Conservation (phyloP, 2,797 vertebrate genomes). For the Chelon labrosus region DNA sequence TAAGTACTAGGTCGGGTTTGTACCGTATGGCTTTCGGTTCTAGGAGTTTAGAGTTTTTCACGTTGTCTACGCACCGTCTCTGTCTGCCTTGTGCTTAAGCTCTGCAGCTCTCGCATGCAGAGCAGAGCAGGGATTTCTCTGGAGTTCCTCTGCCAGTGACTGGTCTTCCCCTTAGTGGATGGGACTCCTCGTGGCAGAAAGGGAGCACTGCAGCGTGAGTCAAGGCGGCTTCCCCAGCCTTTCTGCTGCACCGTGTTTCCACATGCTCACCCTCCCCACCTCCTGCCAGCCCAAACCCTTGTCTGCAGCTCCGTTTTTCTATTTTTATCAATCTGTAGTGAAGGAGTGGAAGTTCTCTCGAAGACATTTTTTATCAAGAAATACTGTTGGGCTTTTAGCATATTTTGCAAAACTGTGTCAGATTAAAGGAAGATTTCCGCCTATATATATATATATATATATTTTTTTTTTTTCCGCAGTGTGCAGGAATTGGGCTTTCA, state of each 20-base stretch:
- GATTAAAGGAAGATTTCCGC: too few relatives aligned
- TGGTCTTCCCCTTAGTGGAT: slow-evolving; percentile 51
- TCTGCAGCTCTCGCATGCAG: slow-evolving; percentile 30
- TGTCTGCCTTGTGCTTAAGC: not conserved
- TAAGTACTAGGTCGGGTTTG: too few relatives aligned
- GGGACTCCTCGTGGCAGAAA: slow-evolving; percentile 74
- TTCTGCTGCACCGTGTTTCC: slow-evolving; percentile 25
- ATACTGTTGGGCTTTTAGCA: too few relatives aligned
- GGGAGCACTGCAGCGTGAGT: slow-evolving; percentile 43
- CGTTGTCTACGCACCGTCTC: not conserved
- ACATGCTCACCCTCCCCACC: not conserved
- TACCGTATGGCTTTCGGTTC: too few relatives aligned
- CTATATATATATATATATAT: too few relatives aligned
- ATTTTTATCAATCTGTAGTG: not conserved
- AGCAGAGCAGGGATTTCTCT: slow-evolving; percentile 50
- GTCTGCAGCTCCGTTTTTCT: slow-evolving; percentile 21
- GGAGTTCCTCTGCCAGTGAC: slow-evolving; percentile 42
- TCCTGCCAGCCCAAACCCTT: slow-evolving; percentile 10
- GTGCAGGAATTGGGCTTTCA: not conserved
- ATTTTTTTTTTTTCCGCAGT: not conserved
- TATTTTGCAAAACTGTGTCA: too few relatives aligned
- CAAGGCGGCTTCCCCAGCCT: slow-evolving; percentile 51
- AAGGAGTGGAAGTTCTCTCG: not conserved
- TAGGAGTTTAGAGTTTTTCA: not conserved
- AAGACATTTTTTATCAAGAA: too few relatives aligned